These are phyloP conservation scores for Corydoras maculifer DNA, from an alignment of 2,113 vertebrate species.

Conservation along the genomic window DNA sequence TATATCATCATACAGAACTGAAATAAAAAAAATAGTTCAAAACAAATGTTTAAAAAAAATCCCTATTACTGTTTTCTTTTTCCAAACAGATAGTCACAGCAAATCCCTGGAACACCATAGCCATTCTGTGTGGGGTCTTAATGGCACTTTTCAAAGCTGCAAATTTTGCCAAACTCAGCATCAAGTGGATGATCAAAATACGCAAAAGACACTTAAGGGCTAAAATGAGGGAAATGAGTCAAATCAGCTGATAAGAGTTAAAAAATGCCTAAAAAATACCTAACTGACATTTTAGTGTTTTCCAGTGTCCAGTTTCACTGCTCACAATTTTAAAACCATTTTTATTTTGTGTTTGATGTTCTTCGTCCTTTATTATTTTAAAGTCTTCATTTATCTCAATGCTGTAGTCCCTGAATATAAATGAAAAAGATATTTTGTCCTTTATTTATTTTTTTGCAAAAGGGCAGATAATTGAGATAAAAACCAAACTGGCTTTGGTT, in stretches of 20 bases:
- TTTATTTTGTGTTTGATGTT: too few relatives aligned
- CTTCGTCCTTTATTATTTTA: too few relatives aligned
- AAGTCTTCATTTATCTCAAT: too few relatives aligned
- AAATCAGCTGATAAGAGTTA: conserved; percentile 59
- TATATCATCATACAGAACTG: background rate
- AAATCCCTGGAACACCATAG: conserved; percentile 89
- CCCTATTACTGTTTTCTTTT: conserved; percentile 23
- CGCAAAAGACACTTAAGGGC: conserved; percentile 78
- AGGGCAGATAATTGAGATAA: background rate
- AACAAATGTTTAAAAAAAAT: background rate
- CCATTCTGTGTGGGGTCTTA: conserved; percentile 91
- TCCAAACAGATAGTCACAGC: conserved; percentile 86
- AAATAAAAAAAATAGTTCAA: too few relatives aligned
- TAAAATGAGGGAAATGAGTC: conserved; percentile 71
- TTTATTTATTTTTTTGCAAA: background rate
- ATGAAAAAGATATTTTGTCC: too few relatives aligned
- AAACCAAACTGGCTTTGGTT: conserved; percentile 3
- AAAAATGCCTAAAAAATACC: too few relatives aligned
- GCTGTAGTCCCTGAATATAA: too few relatives aligned
- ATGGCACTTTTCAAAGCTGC: conserved; percentile 95
- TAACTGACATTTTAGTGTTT: conserved; percentile 2
- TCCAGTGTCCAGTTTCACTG: too few relatives aligned
- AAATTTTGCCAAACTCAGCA: conserved; percentile 87
- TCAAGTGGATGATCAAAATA: conserved; percentile 93
- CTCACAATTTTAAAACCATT: too few relatives aligned